These are phyloP conservation scores for Erebia aethiops DNA, from an alignment of 2,888 invertebrate genomes.

Conservation along the genomic window DNA sequence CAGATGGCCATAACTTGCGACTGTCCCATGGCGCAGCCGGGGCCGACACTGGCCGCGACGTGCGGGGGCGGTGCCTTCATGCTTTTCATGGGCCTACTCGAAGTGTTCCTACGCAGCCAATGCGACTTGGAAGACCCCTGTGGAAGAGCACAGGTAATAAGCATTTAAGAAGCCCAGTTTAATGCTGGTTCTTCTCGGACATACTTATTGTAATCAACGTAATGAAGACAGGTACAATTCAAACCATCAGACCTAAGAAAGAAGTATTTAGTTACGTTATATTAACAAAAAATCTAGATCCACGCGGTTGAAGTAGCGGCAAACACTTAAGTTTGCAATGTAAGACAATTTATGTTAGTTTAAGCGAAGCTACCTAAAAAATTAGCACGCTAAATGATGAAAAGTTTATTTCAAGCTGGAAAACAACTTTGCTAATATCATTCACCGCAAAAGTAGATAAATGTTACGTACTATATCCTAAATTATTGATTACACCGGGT, in stretches of 20 bases:
- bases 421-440: not conserved
- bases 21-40: constrained; percentile 90
- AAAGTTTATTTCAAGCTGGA: too few species aligned
- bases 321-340: too few species aligned
- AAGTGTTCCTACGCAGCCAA: constrained; percentile 92
- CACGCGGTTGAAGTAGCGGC: too few species aligned
- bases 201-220: too few species aligned
- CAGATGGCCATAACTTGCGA: constrained; percentile 87
- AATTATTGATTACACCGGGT: constrained; percentile 23
- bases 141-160: constrained; percentile 85
- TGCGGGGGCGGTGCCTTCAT: constrained; percentile 93
- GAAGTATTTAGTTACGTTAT: too few species aligned
- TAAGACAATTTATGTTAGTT: too few species aligned
- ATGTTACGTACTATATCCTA: constrained; percentile 24
- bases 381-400: too few species aligned
- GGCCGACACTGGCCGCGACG: constrained; percentile 92
- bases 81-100: constrained; percentile 94
- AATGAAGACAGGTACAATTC: too few species aligned
- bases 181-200: too few species aligned
- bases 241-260: too few species aligned
- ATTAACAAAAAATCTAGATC: too few species aligned
- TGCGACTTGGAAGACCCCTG: constrained; percentile 95
- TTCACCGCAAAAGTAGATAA: constrained; percentile 4
- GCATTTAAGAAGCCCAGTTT: not conserved
- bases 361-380: too few species aligned